These are phyloP conservation scores for Piaya cayana DNA, from an alignment of 2,113 vertebrate species.

Conservation along the genomic window DNA sequence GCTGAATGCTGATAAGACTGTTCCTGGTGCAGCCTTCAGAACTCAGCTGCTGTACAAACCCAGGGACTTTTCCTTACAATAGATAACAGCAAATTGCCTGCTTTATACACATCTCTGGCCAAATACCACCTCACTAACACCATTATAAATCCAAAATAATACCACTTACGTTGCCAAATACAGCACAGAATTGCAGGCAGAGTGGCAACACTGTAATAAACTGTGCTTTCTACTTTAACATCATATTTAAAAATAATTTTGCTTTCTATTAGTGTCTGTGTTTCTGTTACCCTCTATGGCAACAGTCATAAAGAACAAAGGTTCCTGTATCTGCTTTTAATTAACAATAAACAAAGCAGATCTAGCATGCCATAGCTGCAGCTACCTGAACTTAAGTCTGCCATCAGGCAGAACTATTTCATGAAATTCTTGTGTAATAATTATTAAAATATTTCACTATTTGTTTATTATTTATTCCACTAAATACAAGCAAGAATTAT, in stretches of 20 bases:
- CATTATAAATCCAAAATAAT: neutral
- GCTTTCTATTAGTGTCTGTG: neutral
- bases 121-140: neutral
- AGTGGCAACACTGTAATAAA: neutral
- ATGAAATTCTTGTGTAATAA: neutral
- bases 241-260: neutral
- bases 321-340: neutral
- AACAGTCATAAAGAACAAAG: neutral
- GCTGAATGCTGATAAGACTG: neutral
- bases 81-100: neutral
- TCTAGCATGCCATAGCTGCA: neutral
- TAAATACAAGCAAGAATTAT: neutral
- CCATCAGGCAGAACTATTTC: neutral
- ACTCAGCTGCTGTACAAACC: neutral
- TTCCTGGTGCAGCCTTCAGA: neutral
- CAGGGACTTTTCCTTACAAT: neutral
- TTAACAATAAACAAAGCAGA: neutral
- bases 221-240: neutral
- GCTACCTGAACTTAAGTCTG: neutral
- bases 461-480: neutral
- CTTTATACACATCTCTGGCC: neutral
- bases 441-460: neutral
- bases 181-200: neutral
- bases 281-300: neutral
- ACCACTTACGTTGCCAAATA: neutral